Conservation (phyloP, 2,888 invertebrate genomes). For the Tryphoninae sp. region DNA sequence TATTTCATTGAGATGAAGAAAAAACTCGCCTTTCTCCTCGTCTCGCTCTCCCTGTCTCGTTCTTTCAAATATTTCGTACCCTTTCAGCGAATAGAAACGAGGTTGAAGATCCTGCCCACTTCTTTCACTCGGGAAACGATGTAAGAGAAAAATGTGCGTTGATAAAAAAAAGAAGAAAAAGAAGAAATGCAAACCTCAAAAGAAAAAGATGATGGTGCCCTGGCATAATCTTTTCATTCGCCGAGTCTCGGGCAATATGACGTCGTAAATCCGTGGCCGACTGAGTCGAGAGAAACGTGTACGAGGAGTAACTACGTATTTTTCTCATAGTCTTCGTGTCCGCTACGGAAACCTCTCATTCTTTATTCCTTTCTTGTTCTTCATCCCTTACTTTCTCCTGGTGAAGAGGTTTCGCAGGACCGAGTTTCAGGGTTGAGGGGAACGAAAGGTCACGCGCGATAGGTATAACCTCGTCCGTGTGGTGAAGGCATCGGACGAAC, state of each 20-base stretch:
- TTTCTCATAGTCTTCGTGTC: background rate
- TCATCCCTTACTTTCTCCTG: background rate
- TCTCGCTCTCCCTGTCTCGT: background rate
- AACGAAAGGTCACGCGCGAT: constrained; percentile 38
- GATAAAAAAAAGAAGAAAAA: background rate
- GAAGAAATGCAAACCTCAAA: background rate
- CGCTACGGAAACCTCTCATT: background rate
- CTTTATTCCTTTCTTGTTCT: background rate
- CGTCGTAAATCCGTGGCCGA: constrained; percentile 41
- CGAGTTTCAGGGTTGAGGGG: background rate
- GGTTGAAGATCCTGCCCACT: background rate
- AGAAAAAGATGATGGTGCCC: constrained; percentile 27
- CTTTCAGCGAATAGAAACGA: background rate
- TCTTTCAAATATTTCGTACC: background rate
- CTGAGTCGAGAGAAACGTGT: constrained; percentile 11
- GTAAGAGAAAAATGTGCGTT: background rate
- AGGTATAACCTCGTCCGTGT: constrained; percentile 41
- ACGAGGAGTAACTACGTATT: background rate
- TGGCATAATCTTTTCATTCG: constrained; percentile 42
- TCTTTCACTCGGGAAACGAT: background rate
- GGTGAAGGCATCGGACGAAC: constrained; percentile 40
- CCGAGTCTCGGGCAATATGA: constrained; percentile 26
- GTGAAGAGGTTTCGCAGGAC: background rate
- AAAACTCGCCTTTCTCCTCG: no score
- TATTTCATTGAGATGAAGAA: no score